A percentile compares a stretch with the other conserved stretches of the same genome.
Conservation (phyloP, 1,140 invertebrate species). For the Oncopeltus fasciatus region DNA sequence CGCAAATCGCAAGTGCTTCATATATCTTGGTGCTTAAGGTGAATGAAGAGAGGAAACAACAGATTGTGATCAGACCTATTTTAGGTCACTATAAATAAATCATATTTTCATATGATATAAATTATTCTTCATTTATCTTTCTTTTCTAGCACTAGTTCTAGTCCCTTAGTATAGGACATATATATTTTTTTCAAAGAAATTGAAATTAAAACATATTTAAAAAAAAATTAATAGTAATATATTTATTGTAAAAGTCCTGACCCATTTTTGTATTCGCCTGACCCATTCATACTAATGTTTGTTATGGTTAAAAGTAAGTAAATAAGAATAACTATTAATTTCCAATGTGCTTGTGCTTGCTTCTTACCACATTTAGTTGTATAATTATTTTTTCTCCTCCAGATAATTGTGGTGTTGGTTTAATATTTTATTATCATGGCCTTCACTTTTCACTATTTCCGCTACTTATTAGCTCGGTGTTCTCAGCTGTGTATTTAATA, state of each 20-base stretch:
- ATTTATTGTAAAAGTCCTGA: not conserved
- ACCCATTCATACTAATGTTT: too few species aligned
- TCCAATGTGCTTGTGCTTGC: not conserved
- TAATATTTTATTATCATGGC: not conserved
- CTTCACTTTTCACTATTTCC: too few species aligned
- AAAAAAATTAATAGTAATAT: not conserved
- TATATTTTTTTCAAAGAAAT: not conserved
- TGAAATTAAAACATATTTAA: not conserved
- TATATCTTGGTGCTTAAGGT: not conserved
- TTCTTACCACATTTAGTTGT: not conserved
- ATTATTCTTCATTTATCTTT: not conserved
- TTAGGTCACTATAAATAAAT: not conserved
- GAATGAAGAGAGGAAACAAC: not conserved
- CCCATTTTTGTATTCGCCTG: too few species aligned
- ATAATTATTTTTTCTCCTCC: not conserved
- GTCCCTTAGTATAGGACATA: not conserved
- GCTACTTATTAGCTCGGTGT: too few species aligned
- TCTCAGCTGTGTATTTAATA: too few species aligned
- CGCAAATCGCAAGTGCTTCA: not conserved
- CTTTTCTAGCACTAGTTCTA: not conserved
- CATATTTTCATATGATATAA: not conserved
- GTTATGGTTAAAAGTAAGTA: not conserved
- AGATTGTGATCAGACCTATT: not conserved
- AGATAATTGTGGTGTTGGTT: not conserved
- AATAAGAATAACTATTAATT: not conserved